Percentiles rank a stretch among this genome's conserved stretches.
These are phyloP conservation scores for Diachasma alloeum DNA, from an alignment of 1,140 invertebrate species.

Conservation along the genomic window DNA sequence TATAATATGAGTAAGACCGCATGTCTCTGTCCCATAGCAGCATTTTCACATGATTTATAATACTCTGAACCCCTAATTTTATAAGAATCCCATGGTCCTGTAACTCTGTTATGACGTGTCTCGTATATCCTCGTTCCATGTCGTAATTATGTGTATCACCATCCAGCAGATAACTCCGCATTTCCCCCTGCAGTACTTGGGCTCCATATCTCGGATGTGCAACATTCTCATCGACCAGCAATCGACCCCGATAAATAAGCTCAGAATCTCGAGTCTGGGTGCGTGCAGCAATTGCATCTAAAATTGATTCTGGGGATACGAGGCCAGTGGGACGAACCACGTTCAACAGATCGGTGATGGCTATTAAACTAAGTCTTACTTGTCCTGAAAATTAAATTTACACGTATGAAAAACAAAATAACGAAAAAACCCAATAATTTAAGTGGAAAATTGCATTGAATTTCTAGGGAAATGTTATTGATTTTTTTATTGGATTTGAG, in stretches of 20 bases:
- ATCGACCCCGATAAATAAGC: conserved; percentile 81
- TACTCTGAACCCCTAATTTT: conserved; percentile 85
- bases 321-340: conserved; percentile 86
- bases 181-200: conserved; percentile 86
- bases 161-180: conserved; percentile 85
- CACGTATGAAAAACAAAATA: too few species aligned
- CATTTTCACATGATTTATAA: conserved; percentile 93
- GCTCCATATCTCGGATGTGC: conserved; percentile 81
- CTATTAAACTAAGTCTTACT: conserved; percentile 89
- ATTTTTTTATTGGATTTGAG: too few species aligned
- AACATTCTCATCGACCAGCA: conserved; percentile 90
- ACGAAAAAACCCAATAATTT: too few species aligned
- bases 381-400: conserved; percentile 44
- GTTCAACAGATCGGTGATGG: conserved; percentile 84
- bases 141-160: conserved; percentile 89
- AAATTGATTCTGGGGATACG: conserved; percentile 86
- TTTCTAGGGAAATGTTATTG: too few species aligned
- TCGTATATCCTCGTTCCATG: conserved; percentile 91
- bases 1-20: conserved; percentile 95
- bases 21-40: conserved; percentile 94
- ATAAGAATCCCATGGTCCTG: conserved; percentile 85
- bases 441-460: too few species aligned
- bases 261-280: conserved; percentile 80
- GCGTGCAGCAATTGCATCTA: conserved; percentile 92
- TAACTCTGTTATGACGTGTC: conserved; percentile 89